A percentile compares a stretch with the other conserved stretches of the same genome.
phyloP scores from a whole-genome alignment of 1,140 invertebrate species.

The Muscidifurax raptorellus region DNA sequence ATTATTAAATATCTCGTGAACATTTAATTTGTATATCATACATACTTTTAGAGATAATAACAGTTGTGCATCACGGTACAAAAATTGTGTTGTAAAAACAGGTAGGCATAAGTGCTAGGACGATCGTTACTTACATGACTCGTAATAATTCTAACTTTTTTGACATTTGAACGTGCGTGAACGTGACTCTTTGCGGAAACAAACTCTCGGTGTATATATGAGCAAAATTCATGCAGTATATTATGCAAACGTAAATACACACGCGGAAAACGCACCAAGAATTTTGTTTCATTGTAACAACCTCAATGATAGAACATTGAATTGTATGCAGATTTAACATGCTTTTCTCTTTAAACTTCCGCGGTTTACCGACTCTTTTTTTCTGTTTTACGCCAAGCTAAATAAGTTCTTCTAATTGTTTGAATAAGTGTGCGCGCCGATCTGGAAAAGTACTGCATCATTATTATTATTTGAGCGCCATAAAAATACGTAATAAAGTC shows the following conservation, averaged over 20 bases:
- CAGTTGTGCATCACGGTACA: no score
- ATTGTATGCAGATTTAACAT: conserved; percentile 33
- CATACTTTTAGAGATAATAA: no score
- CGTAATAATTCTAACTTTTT: neutral
- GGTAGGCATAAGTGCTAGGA: neutral
- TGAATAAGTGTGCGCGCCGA: neutral
- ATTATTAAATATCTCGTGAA: no score
- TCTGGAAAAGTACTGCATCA: neutral
- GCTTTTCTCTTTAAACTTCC: conserved; percentile 22
- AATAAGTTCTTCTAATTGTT: conserved; percentile 26
- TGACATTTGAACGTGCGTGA: conserved; percentile 1
- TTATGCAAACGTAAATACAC: conserved; percentile 21
- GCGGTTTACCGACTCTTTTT: conserved; percentile 3
- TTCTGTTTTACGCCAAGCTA: neutral
- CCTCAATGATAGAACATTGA: neutral
- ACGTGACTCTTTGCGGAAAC: conserved; percentile 7
- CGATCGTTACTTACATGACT: neutral
- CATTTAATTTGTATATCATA: no score
- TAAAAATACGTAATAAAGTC: no score
- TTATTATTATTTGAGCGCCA: no score
- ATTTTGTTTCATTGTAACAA: conserved; percentile 21
- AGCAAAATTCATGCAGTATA: neutral
- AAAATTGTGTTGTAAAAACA: neutral
- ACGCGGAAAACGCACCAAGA: conserved; percentile 38
- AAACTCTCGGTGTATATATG: neutral